Conservation (phyloP, 2,113 vertebrate genomes). For the Synchiropus splendidus region DNA sequence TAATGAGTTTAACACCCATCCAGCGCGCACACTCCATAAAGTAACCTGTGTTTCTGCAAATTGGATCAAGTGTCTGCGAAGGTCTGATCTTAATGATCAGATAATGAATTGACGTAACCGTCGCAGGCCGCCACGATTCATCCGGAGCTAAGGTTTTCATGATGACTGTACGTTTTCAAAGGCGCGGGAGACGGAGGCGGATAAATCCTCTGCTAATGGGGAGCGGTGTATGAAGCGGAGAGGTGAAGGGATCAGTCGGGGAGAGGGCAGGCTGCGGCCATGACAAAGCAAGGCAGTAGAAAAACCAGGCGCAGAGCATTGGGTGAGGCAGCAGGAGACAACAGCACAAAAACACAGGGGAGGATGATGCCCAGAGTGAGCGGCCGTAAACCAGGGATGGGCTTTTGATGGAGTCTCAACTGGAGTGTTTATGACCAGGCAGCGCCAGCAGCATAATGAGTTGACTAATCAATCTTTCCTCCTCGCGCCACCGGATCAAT, state of each 20-base stretch:
- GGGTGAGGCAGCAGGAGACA: constrained; percentile 22
- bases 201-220: background rate
- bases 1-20: constrained; percentile 27
- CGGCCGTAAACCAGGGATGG: constrained; percentile 35
- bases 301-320: constrained; percentile 29
- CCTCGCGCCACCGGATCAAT: constrained; percentile 66
- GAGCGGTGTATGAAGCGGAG: background rate
- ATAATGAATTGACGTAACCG: constrained; percentile 30
- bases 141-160: constrained; percentile 11
- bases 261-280: constrained; percentile 12
- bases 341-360: constrained; percentile 26
- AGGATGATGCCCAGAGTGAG: constrained; percentile 14
- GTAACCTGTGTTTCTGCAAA: constrained; percentile 27
- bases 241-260: background rate
- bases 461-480: constrained; percentile 76
- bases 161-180: constrained; percentile 5
- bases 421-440: constrained; percentile 63
- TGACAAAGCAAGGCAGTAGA: constrained; percentile 1
- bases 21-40: constrained; percentile 19
- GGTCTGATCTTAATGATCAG: constrained; percentile 30
- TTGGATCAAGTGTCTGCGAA: constrained; percentile 33
- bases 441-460: constrained; percentile 72
- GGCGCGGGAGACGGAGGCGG: too few species aligned
- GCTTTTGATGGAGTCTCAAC: constrained; percentile 60
- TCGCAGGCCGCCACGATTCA: constrained; percentile 13